Base-by-base conservation (phyloP, 1,140 invertebrate species). In the Orchesella cincta region DNA sequence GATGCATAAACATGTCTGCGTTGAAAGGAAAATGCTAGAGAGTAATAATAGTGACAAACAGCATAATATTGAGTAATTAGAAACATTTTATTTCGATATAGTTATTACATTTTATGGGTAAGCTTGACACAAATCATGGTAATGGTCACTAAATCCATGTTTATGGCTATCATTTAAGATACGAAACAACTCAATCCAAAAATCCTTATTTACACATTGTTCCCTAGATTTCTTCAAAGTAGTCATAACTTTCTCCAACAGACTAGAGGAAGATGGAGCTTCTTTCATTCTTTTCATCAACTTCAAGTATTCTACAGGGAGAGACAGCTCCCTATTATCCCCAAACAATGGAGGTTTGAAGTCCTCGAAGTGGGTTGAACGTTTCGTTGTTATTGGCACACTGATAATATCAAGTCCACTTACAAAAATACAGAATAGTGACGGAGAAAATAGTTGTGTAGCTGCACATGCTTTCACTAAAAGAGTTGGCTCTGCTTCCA, bases 311-410 rank as follows among this genome's bases (percentile, higher is more conserved):
- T 31, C 28, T 1, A 8, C 12, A 31, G 62, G 62, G 8, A 67
- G 31, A 18, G 62, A 67, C n/a, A 67, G 29, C 1, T 5, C 3
- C 2, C 26, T 26, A 67, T 67, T 29, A n/a, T 23, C 62, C 26
- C 29, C 62, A 23, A 67, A 67, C 62, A 67, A n/a, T 14, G 62
- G 31, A 29, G 62, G 62, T 67, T 29, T 29, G 29, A 67, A 67
- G 31, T 67, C 62, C n/a, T 67, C 28, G 23, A 31, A 67, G 28
- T 31, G 2, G 29, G 29, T 29, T 8, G 62, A 67, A 33, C 62
- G 62, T 5, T 67, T 67, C 12, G 5, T 14, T 31, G 31, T 67
- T 12, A 67, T 33, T 12, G 2, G 2, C 26, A 67, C 26, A 31
- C 62, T 67, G 33, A 67, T 67, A 14, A 12, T 31, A 33, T 67